phyloP scores from a whole-genome alignment of 2,113 vertebrate species.

The Panthera leo region DNA sequence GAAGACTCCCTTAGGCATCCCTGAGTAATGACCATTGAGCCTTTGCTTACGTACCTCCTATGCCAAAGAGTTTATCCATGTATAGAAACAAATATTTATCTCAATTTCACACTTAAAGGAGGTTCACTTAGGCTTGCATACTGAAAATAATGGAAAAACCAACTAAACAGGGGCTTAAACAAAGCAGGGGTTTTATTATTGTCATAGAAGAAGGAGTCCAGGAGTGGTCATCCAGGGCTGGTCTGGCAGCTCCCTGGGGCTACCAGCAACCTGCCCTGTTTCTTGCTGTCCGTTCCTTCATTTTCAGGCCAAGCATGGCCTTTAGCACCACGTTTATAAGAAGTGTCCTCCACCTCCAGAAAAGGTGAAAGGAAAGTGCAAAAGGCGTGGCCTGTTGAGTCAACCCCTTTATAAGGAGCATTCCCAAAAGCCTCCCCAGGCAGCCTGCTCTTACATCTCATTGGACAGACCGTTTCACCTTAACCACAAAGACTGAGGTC shows the following conservation, averaged over 20 bases:
- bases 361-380: background rate
- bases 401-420: background rate
- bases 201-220: no score
- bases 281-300: background rate
- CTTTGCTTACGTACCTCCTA: background rate
- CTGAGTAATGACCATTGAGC: background rate
- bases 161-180: background rate
- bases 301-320: rapidly evolving
- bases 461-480: background rate
- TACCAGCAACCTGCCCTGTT: background rate
- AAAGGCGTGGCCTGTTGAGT: background rate
- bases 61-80: background rate
- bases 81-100: background rate
- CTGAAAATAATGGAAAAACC: background rate
- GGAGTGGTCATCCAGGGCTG: background rate
- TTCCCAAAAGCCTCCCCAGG: background rate
- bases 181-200: background rate
- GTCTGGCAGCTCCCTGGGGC: background rate
- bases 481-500: background rate
- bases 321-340: background rate
- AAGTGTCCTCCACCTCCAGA: background rate
- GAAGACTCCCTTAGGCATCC: background rate
- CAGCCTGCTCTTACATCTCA: background rate
- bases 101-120: background rate
- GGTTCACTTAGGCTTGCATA: background rate